phyloP scores from a whole-genome alignment of 2,888 invertebrate genomes.

The Falcaria lacertinaria region DNA sequence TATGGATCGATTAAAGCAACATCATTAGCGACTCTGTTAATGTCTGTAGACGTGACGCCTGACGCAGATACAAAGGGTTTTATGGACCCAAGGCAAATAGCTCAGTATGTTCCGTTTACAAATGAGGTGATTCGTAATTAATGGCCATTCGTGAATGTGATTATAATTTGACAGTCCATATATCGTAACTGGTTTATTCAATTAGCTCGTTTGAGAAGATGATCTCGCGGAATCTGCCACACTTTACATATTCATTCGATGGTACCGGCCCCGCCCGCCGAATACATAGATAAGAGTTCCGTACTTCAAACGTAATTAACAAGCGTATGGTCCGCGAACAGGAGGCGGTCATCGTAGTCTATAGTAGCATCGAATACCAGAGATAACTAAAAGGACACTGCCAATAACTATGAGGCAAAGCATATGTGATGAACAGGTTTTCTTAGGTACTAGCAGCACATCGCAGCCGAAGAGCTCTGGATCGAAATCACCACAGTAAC shows the following conservation, averaged over 20 bases:
- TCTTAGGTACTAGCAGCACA: too few species aligned
- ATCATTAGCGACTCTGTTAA: not conserved
- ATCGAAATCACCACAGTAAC: too few species aligned
- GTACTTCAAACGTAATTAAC: too few species aligned
- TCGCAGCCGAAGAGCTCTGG: too few species aligned
- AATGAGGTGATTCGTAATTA: conserved; percentile 1
- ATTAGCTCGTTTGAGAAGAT: not conserved
- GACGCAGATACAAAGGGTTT: not conserved
- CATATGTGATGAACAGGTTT: too few species aligned
- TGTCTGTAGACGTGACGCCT: not conserved
- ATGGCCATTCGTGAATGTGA: not conserved
- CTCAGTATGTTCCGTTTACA: not conserved
- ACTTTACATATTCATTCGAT: not conserved
- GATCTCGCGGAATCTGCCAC: not conserved
- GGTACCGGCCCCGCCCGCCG: not conserved
- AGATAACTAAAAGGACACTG: too few species aligned
- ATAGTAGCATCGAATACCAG: too few species aligned
- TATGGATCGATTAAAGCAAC: too few species aligned
- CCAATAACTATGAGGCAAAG: too few species aligned
- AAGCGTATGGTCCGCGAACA: too few species aligned
- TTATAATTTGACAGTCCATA: conserved; percentile 1
- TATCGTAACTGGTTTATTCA: conserved; percentile 2
- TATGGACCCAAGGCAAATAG: not conserved
- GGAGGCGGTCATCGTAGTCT: too few species aligned
- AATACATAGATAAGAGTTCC: too few species aligned